These are phyloP conservation scores for Neocrepidodera transversa DNA, from an alignment of 2,888 invertebrate species.

Conservation along the genomic window DNA sequence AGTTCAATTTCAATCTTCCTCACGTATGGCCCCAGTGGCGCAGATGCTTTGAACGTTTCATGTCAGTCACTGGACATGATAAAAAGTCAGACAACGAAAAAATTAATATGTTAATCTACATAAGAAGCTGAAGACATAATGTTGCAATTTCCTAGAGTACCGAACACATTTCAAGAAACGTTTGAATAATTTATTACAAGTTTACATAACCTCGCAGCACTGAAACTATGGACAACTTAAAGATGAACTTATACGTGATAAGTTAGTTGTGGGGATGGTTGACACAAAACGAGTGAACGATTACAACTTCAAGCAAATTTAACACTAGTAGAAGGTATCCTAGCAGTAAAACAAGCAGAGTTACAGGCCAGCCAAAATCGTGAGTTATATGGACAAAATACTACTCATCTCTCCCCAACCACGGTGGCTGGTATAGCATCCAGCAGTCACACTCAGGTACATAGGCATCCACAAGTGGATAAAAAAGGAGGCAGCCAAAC, in stretches of 20 bases:
- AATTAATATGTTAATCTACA: neutral
- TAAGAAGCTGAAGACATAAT: neutral
- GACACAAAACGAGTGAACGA: slow-evolving; percentile 40
- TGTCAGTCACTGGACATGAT: neutral
- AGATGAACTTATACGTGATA: slow-evolving; percentile 32
- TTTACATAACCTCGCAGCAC: neutral
- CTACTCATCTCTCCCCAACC: too few species aligned
- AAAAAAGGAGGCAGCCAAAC: too few species aligned
- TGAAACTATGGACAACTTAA: neutral
- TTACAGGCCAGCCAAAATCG: slow-evolving; percentile 25
- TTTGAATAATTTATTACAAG: neutral
- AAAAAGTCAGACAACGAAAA: neutral
- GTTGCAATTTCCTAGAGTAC: neutral
- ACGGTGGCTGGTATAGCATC: too few species aligned
- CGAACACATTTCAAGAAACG: neutral
- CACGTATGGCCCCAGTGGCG: neutral
- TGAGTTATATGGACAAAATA: neutral
- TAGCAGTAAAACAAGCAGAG: slow-evolving; percentile 32
- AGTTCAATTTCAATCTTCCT: neutral
- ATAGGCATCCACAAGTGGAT: too few species aligned
- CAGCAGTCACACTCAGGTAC: too few species aligned
- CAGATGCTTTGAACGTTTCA: neutral
- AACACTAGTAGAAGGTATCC: slow-evolving; percentile 17
- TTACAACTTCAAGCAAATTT: slow-evolving; percentile 30
- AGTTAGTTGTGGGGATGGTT: too few species aligned